phyloP scores from a whole-genome alignment of 2,113 vertebrate species.

The Blennius ocellaris region DNA sequence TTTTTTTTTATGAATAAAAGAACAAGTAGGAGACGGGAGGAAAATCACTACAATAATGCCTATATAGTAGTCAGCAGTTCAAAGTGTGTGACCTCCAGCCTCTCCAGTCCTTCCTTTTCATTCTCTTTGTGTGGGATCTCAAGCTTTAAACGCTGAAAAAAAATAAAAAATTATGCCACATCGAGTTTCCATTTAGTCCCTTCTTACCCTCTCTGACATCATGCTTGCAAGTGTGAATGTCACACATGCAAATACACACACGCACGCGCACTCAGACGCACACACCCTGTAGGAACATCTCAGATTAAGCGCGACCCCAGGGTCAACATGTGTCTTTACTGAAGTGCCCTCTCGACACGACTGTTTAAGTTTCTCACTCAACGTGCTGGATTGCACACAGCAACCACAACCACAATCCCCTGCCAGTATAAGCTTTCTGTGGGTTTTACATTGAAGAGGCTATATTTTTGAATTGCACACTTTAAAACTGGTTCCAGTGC shows the following conservation, averaged over 20 bases:
- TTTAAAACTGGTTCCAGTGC: not conserved
- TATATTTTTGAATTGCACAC: not conserved
- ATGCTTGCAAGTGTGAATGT: conserved; percentile 28
- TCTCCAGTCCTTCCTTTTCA: conserved; percentile 27
- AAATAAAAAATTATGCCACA: too few relatives aligned
- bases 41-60: not conserved
- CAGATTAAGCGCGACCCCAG: conserved; percentile 61
- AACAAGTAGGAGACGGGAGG: too few relatives aligned
- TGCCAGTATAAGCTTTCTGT: not conserved
- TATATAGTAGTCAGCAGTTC: not conserved
- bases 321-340: conserved; percentile 64
- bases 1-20: not conserved
- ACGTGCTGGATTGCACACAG: conserved; percentile 5
- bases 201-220: conserved; percentile 46
- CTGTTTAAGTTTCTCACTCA: conserved; percentile 38
- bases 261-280: not conserved
- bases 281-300: conserved; percentile 57
- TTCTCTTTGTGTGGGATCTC: conserved; percentile 31
- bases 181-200: conserved; percentile 14
- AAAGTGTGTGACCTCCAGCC: not conserved
- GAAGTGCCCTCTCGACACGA: conserved; percentile 24
- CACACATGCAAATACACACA: conserved; percentile 12
- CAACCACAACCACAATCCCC: conserved; percentile 7
- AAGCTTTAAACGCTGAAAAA: not conserved
- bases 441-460: conserved; percentile 3